Evolutionary conservation across 1,140 invertebrate species (phyloP).

Genomic region (Holcopasites calliopsidis): DNA sequence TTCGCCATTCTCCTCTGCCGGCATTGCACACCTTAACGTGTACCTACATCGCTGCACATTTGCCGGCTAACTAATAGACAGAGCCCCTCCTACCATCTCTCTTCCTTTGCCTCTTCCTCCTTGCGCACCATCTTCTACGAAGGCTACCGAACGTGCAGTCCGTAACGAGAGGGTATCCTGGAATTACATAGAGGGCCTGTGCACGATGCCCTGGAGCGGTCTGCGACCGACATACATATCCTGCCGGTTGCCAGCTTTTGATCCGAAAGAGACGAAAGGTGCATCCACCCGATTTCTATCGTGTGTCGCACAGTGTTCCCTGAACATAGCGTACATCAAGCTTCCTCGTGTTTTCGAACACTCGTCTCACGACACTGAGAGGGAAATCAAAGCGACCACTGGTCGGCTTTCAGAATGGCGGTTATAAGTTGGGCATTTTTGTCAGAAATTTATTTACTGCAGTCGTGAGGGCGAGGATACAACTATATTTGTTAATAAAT

Average conservation of each 20-base stretch:
- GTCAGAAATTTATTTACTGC: too few relatives aligned
- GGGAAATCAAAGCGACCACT: too few relatives aligned
- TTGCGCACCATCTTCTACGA: not conserved
- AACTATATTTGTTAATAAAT: too few relatives aligned
- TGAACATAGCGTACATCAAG: too few relatives aligned
- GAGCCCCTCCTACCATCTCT: not conserved
- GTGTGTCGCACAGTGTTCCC: not conserved
- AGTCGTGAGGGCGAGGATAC: too few relatives aligned
- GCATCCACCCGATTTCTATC: not conserved
- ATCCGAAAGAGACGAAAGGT: conserved; percentile 49
- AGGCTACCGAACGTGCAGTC: conserved; percentile 26
- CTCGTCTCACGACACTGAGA: too few relatives aligned
- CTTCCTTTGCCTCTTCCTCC: conserved; percentile 8
- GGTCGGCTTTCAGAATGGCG: too few relatives aligned
- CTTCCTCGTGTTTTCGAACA: too few relatives aligned
- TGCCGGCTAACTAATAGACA: conserved; percentile 55
- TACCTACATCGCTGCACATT: conserved; percentile 42
- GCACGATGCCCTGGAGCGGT: conserved; percentile 35
- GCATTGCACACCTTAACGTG: conserved; percentile 40
- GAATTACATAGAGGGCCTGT: conserved; percentile 55
- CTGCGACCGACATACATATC: conserved; percentile 37
- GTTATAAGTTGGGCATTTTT: too few relatives aligned
- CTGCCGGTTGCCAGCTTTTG: conserved; percentile 13
- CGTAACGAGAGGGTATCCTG: conserved; percentile 64
- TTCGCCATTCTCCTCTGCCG: conserved; percentile 44